Evolutionary conservation across 1,140 invertebrate genomes (phyloP).

Genomic region (Drosophila saltans): DNA sequence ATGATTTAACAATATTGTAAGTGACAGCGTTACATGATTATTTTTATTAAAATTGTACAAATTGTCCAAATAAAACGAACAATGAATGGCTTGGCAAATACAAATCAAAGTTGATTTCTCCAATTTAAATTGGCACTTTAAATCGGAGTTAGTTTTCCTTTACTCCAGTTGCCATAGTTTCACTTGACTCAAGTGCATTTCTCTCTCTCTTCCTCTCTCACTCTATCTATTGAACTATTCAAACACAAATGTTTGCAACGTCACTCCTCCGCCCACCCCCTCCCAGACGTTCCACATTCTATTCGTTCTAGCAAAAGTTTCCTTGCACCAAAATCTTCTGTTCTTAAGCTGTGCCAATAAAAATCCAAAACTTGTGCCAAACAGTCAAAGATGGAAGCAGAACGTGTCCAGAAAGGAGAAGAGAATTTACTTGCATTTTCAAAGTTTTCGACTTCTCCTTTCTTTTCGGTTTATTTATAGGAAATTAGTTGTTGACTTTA

Average conservation of each 20-base stretch:
- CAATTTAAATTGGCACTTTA: neutral
- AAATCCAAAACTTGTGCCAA: slow-evolving; percentile 19
- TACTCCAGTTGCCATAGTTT: slow-evolving; percentile 2
- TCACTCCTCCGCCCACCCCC: too few relatives aligned
- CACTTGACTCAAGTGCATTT: neutral
- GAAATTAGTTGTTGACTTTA: slow-evolving; percentile 22
- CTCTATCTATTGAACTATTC: neutral
- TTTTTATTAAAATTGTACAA: slow-evolving; percentile 4
- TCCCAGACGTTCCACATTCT: neutral
- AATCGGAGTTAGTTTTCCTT: neutral
- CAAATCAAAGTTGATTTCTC: neutral
- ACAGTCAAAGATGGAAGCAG: neutral
- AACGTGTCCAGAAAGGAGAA: too few relatives aligned
- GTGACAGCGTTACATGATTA: slow-evolving; percentile 14
- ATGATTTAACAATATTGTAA: slow-evolving; percentile 25
- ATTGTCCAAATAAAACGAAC: too few relatives aligned
- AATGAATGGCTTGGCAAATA: neutral
- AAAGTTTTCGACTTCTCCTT: neutral
- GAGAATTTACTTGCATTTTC: slow-evolving; percentile 10
- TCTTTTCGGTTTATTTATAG: neutral
- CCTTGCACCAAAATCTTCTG: slow-evolving; percentile 7
- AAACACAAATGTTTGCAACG: slow-evolving; percentile 5
- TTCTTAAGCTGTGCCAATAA: slow-evolving; percentile 18
- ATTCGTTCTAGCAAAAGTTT: neutral
- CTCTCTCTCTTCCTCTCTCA: neutral